These are phyloP conservation scores for Cottoperca gobio DNA, from an alignment of 2,797 vertebrate species.

Conservation along the genomic window DNA sequence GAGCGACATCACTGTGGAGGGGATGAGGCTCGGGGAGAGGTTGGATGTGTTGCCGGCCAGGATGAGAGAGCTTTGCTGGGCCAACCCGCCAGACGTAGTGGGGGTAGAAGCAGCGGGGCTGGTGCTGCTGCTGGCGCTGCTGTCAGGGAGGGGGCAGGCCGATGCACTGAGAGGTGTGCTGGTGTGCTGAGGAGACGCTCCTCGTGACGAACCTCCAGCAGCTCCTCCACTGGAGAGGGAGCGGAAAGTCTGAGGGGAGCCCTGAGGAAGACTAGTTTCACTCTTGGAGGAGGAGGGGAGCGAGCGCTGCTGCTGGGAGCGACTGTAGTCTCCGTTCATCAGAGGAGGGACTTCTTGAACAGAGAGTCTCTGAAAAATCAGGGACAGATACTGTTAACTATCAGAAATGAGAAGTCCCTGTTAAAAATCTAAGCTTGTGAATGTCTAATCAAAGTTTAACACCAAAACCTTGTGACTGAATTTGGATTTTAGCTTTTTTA, in stretches of 20 bases:
- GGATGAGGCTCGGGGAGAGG: slow-evolving; percentile 81
- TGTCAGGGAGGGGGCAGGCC: slow-evolving; percentile 54
- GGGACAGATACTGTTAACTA: slow-evolving; percentile 7
- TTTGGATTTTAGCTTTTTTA: not conserved
- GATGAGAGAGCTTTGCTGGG: slow-evolving; percentile 71
- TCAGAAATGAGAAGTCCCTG: not conserved
- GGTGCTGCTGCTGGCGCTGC: slow-evolving; percentile 53
- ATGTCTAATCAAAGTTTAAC: not conserved
- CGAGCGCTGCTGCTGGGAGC: slow-evolving; percentile 77
- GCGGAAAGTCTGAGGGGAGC: slow-evolving; percentile 70
- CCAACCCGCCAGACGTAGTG: slow-evolving; percentile 48
- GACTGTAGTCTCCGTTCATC: slow-evolving; percentile 85
- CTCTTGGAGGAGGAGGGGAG: slow-evolving; percentile 73
- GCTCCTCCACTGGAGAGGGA: slow-evolving; percentile 62
- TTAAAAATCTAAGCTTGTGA: not conserved
- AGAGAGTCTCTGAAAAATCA: slow-evolving; percentile 82
- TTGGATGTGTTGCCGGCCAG: slow-evolving; percentile 74
- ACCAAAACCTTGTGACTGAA: not conserved
- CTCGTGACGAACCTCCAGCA: slow-evolving; percentile 59
- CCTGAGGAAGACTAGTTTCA: slow-evolving; percentile 67
- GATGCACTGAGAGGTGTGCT: slow-evolving; percentile 62
- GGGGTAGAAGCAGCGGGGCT: slow-evolving; percentile 59
- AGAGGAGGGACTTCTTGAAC: slow-evolving; percentile 88
- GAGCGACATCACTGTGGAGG: slow-evolving; percentile 80
- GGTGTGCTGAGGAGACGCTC: slow-evolving; percentile 70